A percentile compares a stretch with the other conserved stretches of the same genome.
Conservation (phyloP, 2,113 vertebrate genomes). For the Rattus rattus region DNA sequence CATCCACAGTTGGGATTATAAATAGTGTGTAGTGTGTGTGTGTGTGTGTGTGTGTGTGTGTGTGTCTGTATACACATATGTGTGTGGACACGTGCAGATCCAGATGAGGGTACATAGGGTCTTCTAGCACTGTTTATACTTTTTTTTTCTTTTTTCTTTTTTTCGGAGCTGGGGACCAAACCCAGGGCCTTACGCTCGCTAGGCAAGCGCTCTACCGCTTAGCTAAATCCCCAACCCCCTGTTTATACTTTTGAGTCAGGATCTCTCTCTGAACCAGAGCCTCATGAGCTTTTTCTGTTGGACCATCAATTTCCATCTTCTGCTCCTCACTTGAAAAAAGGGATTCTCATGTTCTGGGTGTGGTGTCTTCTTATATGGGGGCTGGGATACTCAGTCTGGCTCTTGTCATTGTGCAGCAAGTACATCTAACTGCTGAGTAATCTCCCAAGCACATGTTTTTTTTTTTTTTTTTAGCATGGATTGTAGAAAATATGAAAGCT, state of each 20-base stretch:
- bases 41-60: not conserved
- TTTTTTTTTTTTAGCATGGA: not conserved
- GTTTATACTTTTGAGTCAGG: not conserved
- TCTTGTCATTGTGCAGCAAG: not conserved
- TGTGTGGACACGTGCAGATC: not conserved
- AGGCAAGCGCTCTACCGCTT: too few relatives aligned
- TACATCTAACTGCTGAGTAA: not conserved
- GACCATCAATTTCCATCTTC: not conserved
- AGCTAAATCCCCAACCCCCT: too few relatives aligned
- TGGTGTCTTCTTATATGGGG: not conserved
- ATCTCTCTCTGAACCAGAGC: not conserved
- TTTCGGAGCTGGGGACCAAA: too few relatives aligned
- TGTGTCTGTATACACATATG: too few relatives aligned
- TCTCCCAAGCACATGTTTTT: rapidly evolving
- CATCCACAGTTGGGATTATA: not conserved
- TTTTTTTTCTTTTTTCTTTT: too few relatives aligned
- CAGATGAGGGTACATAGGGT: not conserved
- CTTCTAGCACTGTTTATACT: not conserved
- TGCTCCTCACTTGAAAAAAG: not conserved
- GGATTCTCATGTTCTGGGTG: not conserved
- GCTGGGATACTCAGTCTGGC: not conserved
- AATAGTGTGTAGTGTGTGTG: not conserved
- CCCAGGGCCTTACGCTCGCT: too few relatives aligned
- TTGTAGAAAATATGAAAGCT: not conserved
- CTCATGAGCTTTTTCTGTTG: not conserved